phyloP scores from a whole-genome alignment of 2,113 vertebrate genomes.

The Oryzias celebensis region DNA sequence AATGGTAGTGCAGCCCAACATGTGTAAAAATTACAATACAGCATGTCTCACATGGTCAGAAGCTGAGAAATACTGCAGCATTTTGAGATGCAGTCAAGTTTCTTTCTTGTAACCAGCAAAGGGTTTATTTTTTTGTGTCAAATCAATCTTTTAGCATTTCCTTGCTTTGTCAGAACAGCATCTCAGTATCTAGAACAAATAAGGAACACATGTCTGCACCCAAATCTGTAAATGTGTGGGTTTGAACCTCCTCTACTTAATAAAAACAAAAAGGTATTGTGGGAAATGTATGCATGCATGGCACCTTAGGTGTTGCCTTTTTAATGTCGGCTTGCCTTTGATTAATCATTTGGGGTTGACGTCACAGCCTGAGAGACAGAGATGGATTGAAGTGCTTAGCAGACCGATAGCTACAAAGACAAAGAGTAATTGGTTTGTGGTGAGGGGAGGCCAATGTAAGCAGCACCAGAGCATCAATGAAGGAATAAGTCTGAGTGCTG shows the following conservation, averaged over 20 bases:
- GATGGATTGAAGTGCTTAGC: constrained; percentile 80
- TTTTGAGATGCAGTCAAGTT: constrained; percentile 75
- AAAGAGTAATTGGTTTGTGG: constrained; percentile 80
- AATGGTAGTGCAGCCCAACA: constrained; percentile 54
- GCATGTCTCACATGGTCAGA: constrained; percentile 21
- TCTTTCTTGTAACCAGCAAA: constrained; percentile 75
- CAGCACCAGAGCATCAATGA: constrained; percentile 73
- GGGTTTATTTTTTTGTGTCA: constrained; percentile 53
- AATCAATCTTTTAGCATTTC: not conserved
- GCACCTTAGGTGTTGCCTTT: constrained; percentile 56
- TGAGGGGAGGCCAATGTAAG: constrained; percentile 71
- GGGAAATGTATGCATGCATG: constrained; percentile 47
- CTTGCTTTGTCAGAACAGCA: too few relatives aligned
- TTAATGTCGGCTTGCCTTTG: constrained; percentile 53
- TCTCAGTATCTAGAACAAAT: too few relatives aligned
- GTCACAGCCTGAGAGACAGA: constrained; percentile 78
- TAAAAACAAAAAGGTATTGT: constrained; percentile 34
- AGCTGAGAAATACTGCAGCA: constrained; percentile 78
- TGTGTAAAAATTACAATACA: constrained; percentile 46
- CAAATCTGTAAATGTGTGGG: too few relatives aligned
- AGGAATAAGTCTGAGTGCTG: constrained; percentile 57
- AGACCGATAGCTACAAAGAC: constrained; percentile 75
- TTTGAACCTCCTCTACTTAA: constrained; percentile 5
- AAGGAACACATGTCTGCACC: too few relatives aligned
- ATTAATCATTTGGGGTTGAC: constrained; percentile 67